Conservation (phyloP, 2,113 vertebrate genomes). For the Cebidichthys violaceus region DNA sequence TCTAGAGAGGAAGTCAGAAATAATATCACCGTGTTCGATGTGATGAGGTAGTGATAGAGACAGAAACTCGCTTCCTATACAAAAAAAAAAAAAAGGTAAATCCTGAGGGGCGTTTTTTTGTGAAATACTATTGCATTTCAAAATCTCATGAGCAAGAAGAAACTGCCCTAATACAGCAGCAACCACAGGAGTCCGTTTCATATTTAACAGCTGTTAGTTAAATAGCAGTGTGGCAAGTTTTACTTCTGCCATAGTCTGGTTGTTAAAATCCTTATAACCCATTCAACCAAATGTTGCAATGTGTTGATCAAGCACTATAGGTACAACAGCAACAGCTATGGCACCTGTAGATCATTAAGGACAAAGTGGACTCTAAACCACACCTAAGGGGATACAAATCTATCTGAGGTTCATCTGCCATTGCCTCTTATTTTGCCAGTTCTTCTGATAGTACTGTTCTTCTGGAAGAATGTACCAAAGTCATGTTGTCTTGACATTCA, state of each 20-base stretch:
- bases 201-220: background rate
- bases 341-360: background rate
- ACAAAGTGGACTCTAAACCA: background rate
- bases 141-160: conserved; percentile 27
- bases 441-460: too few species aligned
- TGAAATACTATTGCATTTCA: background rate
- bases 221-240: background rate
- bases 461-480: background rate
- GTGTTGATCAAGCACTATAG: background rate
- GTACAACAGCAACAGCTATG: background rate
- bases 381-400: background rate
- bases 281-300: background rate
- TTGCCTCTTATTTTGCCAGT: background rate
- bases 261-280: background rate
- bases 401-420: background rate
- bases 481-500: background rate
- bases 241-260: background rate
- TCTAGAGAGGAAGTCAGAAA: conserved; percentile 43
- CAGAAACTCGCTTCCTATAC: conserved; percentile 43
- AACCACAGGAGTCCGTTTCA: background rate
- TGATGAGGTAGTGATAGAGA: conserved; percentile 38
- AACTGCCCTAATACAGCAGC: conserved; percentile 9
- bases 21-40: conserved; percentile 6
- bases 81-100: conserved; percentile 24
- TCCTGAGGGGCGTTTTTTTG: conserved; percentile 23